Percentiles rank a stretch among this genome's conserved stretches.
These are phyloP conservation scores for Microcebus griseorufus DNA, from an alignment of 2,113 vertebrate species.

Conservation along the genomic window DNA sequence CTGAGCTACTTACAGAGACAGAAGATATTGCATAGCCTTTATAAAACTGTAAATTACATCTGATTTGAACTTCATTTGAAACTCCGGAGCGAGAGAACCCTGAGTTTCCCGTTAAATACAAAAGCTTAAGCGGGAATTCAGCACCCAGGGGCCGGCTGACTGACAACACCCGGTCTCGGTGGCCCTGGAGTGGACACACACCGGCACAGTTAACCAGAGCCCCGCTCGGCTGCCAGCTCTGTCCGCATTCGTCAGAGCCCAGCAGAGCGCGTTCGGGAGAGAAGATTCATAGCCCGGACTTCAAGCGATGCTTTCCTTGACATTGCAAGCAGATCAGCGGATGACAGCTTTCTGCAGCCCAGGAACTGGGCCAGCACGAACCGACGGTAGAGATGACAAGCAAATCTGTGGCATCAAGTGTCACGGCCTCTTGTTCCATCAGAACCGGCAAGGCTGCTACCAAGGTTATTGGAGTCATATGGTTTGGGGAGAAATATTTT, in stretches of 20 bases:
- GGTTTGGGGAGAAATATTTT: conserved; percentile 66
- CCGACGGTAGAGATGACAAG: conserved; percentile 64
- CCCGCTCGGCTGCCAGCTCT: conserved; percentile 74
- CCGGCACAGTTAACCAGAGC: conserved; percentile 81
- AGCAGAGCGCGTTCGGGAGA: conserved; percentile 73
- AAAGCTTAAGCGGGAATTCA: conserved; percentile 79
- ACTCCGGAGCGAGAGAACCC: conserved; percentile 65
- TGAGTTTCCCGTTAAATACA: conserved; percentile 80
- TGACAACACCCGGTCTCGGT: conserved; percentile 77
- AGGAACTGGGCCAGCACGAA: conserved; percentile 64
- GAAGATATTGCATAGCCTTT: conserved; percentile 73
- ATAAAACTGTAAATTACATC: conserved; percentile 77
- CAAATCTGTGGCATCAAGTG: conserved; percentile 63
- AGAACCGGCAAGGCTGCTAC: conserved; percentile 62
- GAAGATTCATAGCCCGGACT: conserved; percentile 78
- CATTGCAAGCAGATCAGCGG: conserved; percentile 75
- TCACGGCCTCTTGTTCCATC: conserved; percentile 69
- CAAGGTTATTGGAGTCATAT: conserved; percentile 54
- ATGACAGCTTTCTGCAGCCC: conserved; percentile 75
- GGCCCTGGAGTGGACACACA: conserved; percentile 74
- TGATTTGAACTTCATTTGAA: conserved; percentile 82
- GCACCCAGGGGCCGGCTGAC: conserved; percentile 76
- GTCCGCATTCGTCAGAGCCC: conserved; percentile 82
- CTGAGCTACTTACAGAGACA: conserved; percentile 75
- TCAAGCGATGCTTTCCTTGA: conserved; percentile 72